Conservation (phyloP, 1,140 invertebrate genomes). For the Choristoneura fumiferana region DNA sequence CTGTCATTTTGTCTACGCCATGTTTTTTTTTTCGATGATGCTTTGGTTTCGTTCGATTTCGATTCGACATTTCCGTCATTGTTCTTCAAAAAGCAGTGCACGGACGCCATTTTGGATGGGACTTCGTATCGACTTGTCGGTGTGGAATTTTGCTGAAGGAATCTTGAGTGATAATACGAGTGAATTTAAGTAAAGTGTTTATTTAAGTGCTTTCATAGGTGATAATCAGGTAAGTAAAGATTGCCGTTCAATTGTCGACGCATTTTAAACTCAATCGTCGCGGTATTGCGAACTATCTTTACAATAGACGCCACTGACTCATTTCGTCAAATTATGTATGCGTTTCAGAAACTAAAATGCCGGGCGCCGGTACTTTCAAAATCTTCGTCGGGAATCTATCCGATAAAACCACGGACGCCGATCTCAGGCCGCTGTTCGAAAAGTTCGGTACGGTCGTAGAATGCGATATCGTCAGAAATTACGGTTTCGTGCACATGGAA, state of each 20-base stretch:
- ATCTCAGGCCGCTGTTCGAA: slow-evolving; percentile 94
- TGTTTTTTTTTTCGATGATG: background rate
- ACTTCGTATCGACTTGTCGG: slow-evolving; percentile 26
- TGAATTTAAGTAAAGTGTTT: slow-evolving; percentile 25
- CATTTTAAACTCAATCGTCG: background rate
- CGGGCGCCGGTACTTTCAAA: slow-evolving; percentile 94
- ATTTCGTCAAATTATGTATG: slow-evolving; percentile 75
- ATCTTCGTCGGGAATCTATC: slow-evolving; percentile 97
- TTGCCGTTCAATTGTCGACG: slow-evolving; percentile 23
- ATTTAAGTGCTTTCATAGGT: slow-evolving; percentile 35
- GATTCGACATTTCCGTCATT: slow-evolving; percentile 1
- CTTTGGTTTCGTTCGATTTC: background rate
- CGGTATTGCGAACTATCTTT: slow-evolving; percentile 42
- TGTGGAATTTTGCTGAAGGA: slow-evolving; percentile 23
- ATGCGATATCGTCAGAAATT: slow-evolving; percentile 97
- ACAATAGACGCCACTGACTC: slow-evolving; percentile 70
- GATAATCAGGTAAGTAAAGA: slow-evolving; percentile 46
- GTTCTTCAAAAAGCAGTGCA: background rate
- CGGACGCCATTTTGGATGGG: slow-evolving; percentile 52
- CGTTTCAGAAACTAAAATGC: slow-evolving; percentile 83
- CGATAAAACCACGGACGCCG: slow-evolving; percentile 91
- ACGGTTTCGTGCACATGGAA: slow-evolving; percentile 98
- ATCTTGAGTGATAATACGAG: slow-evolving; percentile 32
- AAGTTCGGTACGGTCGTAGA: slow-evolving; percentile 97
- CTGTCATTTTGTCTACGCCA: background rate